Conservation (phyloP, 2,113 vertebrate genomes). For the Anthoscopus minutus region DNA sequence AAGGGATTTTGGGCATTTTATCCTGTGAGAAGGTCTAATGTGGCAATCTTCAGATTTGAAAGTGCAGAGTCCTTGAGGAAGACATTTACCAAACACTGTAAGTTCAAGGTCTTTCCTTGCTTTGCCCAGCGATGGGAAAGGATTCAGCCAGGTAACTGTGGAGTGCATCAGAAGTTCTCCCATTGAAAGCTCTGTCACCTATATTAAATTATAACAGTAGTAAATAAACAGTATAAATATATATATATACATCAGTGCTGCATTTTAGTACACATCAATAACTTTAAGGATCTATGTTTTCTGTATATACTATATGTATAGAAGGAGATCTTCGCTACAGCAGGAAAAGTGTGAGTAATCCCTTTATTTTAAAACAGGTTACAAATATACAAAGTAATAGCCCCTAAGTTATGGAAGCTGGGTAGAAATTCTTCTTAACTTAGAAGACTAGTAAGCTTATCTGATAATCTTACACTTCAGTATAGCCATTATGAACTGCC, state of each 20-base stretch:
- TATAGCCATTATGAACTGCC: neutral
- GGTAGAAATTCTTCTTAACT: neutral
- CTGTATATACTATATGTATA: neutral
- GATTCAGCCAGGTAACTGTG: conserved; percentile 91
- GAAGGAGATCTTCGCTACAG: neutral
- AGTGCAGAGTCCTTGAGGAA: neutral
- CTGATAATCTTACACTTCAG: neutral
- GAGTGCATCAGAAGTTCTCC: conserved; percentile 95
- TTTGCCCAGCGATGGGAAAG: conserved; percentile 86
- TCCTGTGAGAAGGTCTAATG: neutral
- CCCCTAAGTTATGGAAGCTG: neutral
- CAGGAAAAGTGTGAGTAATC: neutral
- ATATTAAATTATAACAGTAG: neutral
- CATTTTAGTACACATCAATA: neutral
- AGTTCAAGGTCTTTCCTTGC: conserved; percentile 92
- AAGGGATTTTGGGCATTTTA: neutral
- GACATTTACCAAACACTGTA: conserved; percentile 88
- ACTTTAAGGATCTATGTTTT: neutral
- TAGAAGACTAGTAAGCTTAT: neutral
- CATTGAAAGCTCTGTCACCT: conserved; percentile 98
- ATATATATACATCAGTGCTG: neutral
- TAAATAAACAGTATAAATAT: neutral
- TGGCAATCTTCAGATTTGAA: neutral
- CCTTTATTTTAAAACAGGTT: neutral
- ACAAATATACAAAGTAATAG: neutral